Base-by-base conservation (phyloP, 2,888 invertebrate genomes). In the Hydroisotoma schaefferi region DNA sequence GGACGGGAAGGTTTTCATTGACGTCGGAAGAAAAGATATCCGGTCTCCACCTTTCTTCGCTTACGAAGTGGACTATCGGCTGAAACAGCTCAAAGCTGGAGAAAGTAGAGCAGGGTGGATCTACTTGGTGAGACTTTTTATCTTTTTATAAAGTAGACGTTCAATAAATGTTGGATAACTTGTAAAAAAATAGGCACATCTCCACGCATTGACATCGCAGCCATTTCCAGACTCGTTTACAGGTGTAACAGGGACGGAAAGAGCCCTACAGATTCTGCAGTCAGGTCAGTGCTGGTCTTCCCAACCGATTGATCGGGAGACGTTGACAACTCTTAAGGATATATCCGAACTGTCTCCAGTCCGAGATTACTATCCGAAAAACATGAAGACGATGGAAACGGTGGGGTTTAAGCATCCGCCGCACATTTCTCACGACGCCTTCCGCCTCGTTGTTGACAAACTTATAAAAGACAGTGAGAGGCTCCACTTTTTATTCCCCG, bases 91-190 rank as follows among this genome's bases (percentile, higher is more conserved):
- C 1, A 58, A 52, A 51, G 62, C 58, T 10, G 58, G 62, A 23
- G 62, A 62, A 43, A 55, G 51, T 51, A 55, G 59, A 51, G 38
- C 51, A 1, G 62, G 44, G 6, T 62, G 62, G 62, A n/a, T 58
- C 2, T 62, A 56, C 37, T 40, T 62, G 28, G n/a, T n/a, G n/a
- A n/a, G n/a, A n/a, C n/a, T n/a, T n/a, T n/a, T n/a, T n/a, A n/a
- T n/a, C n/a, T n/a, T n/a, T n/a, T n/a, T n/a, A n/a, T n/a, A n/a
- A n/a, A n/a, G n/a, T n/a, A n/a, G n/a, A n/a, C n/a, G n/a, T n/a
- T n/a, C n/a, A n/a, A n/a, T n/a, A n/a, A n/a, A n/a, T n/a, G n/a
- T n/a, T n/a, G n/a, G n/a, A n/a, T n/a, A n/a, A n/a, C n/a, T n/a
- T n/a, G n/a, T n/a, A n/a, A n/a, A n/a, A n/a, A n/a, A n/a, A n/a